Percentiles rank a stretch among this genome's conserved stretches.
Evolutionary conservation across 64 coral and sea anemone genomes (phyloP).

Genomic region (Pachyseris speciosa): DNA sequence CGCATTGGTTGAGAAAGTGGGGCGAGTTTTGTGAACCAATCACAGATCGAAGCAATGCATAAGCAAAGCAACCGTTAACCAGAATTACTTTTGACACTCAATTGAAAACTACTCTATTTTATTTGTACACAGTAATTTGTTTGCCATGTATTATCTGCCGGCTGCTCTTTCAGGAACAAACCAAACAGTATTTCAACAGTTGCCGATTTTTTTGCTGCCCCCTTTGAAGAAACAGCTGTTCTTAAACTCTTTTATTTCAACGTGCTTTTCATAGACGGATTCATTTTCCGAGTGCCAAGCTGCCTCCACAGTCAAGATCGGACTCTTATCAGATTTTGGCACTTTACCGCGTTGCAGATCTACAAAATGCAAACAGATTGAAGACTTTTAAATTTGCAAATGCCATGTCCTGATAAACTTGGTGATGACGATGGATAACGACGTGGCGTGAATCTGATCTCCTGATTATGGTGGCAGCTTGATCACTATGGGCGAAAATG

Average conservation of each 20-base stretch:
- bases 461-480: not conserved
- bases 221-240: no score
- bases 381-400: not conserved
- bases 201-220: no score
- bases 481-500: constrained; percentile 7
- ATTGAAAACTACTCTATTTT: no score
- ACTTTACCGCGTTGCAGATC: not conserved
- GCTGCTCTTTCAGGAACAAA: no score
- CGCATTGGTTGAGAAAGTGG: no score
- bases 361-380: constrained; percentile 8
- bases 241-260: not conserved
- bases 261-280: not conserved
- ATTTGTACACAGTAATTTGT: no score
- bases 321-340: not conserved
- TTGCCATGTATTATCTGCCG: no score
- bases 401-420: not conserved
- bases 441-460: not conserved
- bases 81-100: no score
- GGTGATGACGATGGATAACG: not conserved
- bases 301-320: not conserved
- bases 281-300: constrained; percentile 13
- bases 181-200: no score
- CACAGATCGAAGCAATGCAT: no score
- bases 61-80: no score
- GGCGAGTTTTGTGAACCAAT: no score